phyloP scores from a whole-genome alignment of 2,888 invertebrate species.

The Carabus problematicus region DNA sequence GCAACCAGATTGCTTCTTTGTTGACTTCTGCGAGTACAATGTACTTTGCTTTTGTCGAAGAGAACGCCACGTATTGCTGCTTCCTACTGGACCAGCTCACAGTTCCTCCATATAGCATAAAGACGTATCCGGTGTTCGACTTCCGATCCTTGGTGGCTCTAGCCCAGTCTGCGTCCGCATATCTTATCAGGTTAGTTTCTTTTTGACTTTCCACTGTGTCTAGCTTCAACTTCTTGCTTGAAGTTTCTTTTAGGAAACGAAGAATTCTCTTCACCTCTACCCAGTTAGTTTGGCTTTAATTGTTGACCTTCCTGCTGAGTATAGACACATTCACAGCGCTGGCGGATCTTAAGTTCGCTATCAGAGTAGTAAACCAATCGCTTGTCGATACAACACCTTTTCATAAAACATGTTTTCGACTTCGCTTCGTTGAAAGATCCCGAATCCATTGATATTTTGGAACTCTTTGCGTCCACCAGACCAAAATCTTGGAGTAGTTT shows the following conservation, averaged over 20 bases:
- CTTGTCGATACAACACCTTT: conserved; percentile 29
- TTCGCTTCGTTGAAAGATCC: conserved; percentile 19
- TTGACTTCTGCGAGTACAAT: conserved; percentile 21
- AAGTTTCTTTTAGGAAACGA: conserved; percentile 47
- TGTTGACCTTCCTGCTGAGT: conserved; percentile 49
- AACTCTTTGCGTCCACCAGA: conserved; percentile 30
- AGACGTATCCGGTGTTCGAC: conserved; percentile 51
- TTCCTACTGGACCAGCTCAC: conserved; percentile 50
- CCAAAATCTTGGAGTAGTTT: conserved; percentile 16
- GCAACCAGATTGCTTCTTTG: conserved; percentile 7
- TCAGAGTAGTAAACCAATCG: conserved; percentile 45
- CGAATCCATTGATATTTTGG: conserved; percentile 35
- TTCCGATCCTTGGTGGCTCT: conserved; percentile 49
- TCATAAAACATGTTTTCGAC: conserved; percentile 6
- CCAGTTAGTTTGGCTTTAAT: conserved; percentile 50
- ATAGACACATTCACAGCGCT: conserved; percentile 48
- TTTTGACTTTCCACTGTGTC: conserved; percentile 22
- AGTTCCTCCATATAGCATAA: conserved; percentile 44
- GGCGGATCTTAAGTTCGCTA: conserved; percentile 49
- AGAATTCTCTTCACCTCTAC: conserved; percentile 46
- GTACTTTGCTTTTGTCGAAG: background rate
- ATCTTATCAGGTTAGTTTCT: conserved; percentile 43
- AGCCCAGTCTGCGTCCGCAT: conserved; percentile 54
- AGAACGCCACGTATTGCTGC: conserved; percentile 47
- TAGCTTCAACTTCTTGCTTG: conserved; percentile 40